phyloP scores from a whole-genome alignment of 2,888 invertebrate genomes.

The Sesia bembeciformis region DNA sequence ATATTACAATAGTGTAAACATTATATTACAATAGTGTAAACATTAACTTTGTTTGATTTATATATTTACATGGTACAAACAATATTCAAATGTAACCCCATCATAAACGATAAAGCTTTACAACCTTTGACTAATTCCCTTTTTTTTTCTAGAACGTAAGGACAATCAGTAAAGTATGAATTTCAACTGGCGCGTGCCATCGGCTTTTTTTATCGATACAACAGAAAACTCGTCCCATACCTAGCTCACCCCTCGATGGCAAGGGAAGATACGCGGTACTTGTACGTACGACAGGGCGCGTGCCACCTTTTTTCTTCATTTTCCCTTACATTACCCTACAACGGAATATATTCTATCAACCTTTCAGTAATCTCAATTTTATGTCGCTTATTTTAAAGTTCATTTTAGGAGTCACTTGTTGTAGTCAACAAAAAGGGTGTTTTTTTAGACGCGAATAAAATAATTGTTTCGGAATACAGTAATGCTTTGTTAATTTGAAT shows the following conservation, averaged over 20 bases:
- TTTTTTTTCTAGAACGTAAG: not conserved
- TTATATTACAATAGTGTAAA: too few species aligned
- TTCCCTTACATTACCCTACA: slow-evolving; percentile 48
- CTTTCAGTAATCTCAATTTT: too few species aligned
- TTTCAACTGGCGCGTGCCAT: not conserved
- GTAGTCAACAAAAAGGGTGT: slow-evolving; percentile 19
- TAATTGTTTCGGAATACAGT: slow-evolving; percentile 61
- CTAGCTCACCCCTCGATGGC: slow-evolving; percentile 51
- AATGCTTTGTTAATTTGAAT: slow-evolving; percentile 74
- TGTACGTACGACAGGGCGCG: slow-evolving; percentile 59
- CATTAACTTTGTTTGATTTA: not conserved
- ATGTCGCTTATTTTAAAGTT: too few species aligned
- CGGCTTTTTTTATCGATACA: slow-evolving; percentile 6
- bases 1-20: too few species aligned
- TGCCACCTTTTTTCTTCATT: slow-evolving; percentile 69
- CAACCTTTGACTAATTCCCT: too few species aligned
- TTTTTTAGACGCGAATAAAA: slow-evolving; percentile 41
- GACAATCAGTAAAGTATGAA: not conserved
- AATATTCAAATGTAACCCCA: not conserved
- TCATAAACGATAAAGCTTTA: not conserved
- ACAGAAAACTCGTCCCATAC: slow-evolving; percentile 14
- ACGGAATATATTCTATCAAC: slow-evolving; percentile 17
- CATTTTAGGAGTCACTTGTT: too few species aligned
- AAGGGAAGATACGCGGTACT: slow-evolving; percentile 61
- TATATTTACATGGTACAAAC: not conserved